Base-by-base conservation (phyloP, 2,888 invertebrate species). In the Lochmaea crataegi region DNA sequence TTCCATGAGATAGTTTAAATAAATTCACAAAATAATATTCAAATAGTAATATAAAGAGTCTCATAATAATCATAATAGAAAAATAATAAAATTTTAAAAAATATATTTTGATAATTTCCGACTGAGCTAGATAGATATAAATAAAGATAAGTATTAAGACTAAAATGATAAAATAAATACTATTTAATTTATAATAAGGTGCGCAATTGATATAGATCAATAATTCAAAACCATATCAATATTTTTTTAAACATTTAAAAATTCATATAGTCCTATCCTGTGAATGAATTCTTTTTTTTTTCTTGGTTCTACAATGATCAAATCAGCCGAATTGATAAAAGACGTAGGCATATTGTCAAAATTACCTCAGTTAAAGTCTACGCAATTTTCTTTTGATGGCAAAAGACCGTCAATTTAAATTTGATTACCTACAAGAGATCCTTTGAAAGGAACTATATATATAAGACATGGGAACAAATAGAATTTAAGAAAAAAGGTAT, bases 321-420 rank as follows among this genome's bases (percentile, higher is more conserved):
- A 48, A 48, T 48, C 11, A 12, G 1, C 48, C 48, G 6, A 48
- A 48, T n/a, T 48, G 48, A n/a, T 48, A 48, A 48, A 48, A 48
- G 48, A 48, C 48, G 12, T 42, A 48, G 48, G 12, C 48, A 48
- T 14, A 48, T 14, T 48, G 48, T n/a, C 14, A 48, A 48, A 48
- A 48, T 48, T 48, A n/a, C 48, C n/a, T n/a, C 48, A 6, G 48
- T 48, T 48, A 48, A n/a, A n/a, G 48, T 1, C 48, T 48, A 14
- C 14, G 7, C 48, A 48, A 48, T 48, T 48, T 48, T 48, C n/a
- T 48, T 48, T 48, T n/a, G 48, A 48, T 48, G 48, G 48, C n/a
- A 48, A 48, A 48, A 48, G 48, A 48, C 48, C 48, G 48, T n/a
- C 48, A 48, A 48, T 48, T 48, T 7, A 48, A 48, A 48, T 48